Evolutionary conservation across 2,888 invertebrate genomes (phyloP).

Genomic region (Strigamia crassipes): DNA sequence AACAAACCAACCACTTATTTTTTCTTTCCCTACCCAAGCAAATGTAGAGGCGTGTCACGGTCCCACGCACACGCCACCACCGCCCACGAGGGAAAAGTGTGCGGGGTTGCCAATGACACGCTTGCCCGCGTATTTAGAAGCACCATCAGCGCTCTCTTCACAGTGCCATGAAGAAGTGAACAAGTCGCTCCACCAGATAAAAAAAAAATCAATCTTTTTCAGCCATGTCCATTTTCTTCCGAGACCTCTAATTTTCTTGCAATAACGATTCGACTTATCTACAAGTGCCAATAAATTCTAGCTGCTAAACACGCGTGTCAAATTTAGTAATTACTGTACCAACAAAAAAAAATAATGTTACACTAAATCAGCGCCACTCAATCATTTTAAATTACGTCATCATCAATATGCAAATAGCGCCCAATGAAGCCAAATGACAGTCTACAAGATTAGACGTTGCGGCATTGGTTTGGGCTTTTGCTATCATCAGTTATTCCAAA

Average conservation of each 20-base stretch:
- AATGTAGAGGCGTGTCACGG: slow-evolving; percentile 33
- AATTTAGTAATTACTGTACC: not conserved
- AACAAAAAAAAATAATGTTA: not conserved
- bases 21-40: slow-evolving; percentile 12
- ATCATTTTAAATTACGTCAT: not conserved
- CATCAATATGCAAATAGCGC: not conserved
- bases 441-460: not conserved
- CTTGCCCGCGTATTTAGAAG: slow-evolving; percentile 22
- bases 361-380: not conserved
- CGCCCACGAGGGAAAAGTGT: slow-evolving; percentile 33
- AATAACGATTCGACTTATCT: not conserved
- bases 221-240: not conserved
- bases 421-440: not conserved
- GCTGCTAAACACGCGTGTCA: not conserved
- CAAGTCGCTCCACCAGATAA: not conserved
- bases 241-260: not conserved
- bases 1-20: slow-evolving; percentile 19
- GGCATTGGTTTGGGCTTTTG: not conserved
- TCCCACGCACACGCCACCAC: slow-evolving; percentile 32
- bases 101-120: slow-evolving; percentile 33
- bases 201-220: slow-evolving; percentile 3
- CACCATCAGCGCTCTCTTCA: slow-evolving; percentile 25
- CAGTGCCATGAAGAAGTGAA: slow-evolving; percentile 18
- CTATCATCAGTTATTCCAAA: slow-evolving; percentile 28
- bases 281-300: not conserved